Conservation (phyloP, 2,113 vertebrate genomes). For the Salminus brasiliensis region DNA sequence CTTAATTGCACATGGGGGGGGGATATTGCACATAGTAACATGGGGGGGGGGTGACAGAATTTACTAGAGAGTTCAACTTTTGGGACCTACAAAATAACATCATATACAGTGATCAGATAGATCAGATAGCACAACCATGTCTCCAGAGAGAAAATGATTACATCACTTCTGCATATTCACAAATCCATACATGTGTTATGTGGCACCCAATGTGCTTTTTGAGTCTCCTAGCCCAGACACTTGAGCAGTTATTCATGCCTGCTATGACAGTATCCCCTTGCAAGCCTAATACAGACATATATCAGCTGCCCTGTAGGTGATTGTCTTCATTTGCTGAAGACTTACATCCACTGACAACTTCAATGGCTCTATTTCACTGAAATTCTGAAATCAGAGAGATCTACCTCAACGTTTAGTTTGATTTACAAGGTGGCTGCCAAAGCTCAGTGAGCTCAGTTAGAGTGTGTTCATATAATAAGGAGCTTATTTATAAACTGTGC, state of each 20-base stretch:
- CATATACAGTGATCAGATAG: conserved; percentile 30
- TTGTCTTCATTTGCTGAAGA: background rate
- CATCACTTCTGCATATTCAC: background rate
- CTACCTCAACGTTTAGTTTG: background rate
- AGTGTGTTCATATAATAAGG: conserved; percentile 5
- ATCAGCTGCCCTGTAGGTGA: background rate
- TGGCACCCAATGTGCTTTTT: background rate
- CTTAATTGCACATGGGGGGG: no score
- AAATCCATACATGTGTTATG: background rate
- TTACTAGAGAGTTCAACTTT: no score
- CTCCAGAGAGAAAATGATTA: conserved; percentile 9
- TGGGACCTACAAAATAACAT: background rate
- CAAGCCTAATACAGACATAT: background rate
- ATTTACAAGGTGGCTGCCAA: conserved; percentile 17
- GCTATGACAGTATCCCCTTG: background rate
- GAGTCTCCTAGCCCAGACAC: background rate
- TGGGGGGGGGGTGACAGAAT: no score
- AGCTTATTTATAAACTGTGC: conserved; percentile 20
- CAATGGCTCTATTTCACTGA: background rate
- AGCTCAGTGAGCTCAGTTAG: background rate
- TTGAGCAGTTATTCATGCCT: conserved; percentile 1
- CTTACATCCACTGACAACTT: background rate
- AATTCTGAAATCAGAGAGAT: background rate
- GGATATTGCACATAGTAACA: no score
- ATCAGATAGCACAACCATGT: conserved; percentile 11